Conservation (phyloP, 2,888 invertebrate genomes). For the Agriopis aurantiaria region DNA sequence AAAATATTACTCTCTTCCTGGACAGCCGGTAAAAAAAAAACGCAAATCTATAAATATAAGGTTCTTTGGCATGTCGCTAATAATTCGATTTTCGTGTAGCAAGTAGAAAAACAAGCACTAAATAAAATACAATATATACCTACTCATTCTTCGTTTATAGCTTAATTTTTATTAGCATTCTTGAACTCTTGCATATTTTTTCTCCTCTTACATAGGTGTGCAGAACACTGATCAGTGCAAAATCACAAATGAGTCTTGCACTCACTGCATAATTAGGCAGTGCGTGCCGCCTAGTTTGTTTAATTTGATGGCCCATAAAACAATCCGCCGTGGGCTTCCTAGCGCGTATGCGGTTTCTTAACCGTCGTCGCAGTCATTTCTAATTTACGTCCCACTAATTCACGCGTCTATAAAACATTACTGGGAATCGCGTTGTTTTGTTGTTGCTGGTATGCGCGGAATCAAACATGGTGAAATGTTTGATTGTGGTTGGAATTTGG, state of each 20-base stretch:
- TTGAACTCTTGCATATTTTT: too few species aligned
- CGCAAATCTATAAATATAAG: too few species aligned
- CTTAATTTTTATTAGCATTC: too few species aligned
- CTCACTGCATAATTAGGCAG: background rate
- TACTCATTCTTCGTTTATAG: too few species aligned
- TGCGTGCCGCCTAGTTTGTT: constrained; percentile 14
- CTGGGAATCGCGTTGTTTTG: constrained; percentile 27
- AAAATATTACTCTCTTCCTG: too few species aligned
- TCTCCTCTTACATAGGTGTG: too few species aligned
- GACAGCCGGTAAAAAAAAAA: too few species aligned
- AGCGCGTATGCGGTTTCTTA: constrained; percentile 5
- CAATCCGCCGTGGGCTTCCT: constrained; percentile 12
- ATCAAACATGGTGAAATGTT: background rate
- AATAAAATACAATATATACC: too few species aligned
- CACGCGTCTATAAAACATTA: constrained; percentile 31
- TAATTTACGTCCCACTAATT: constrained; percentile 34
- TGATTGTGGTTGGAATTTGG: background rate
- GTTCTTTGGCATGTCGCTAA: too few species aligned
- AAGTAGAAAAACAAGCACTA: too few species aligned
- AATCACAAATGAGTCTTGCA: background rate
- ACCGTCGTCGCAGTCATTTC: constrained; percentile 12
- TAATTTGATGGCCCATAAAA: constrained; percentile 34
- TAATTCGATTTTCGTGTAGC: too few species aligned
- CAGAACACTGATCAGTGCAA: background rate
- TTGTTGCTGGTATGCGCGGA: constrained; percentile 18